Base-by-base conservation (phyloP, 1,140 invertebrate species). In the Zaprionus davidi region DNA sequence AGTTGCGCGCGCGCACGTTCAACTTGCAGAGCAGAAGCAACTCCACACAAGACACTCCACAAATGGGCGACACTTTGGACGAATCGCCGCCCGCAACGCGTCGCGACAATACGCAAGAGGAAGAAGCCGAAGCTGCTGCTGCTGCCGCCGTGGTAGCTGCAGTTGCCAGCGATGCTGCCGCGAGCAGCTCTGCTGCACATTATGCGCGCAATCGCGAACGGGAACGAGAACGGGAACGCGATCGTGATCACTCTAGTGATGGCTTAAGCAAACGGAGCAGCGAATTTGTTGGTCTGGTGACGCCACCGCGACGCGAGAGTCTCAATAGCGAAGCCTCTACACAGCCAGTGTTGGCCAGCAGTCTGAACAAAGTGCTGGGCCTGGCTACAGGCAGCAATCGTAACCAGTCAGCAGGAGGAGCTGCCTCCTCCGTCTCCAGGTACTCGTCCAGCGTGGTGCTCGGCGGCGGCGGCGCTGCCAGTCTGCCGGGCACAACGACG, bases 401-500 rank as follows among this genome's bases (percentile, higher is more conserved):
- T 38, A 28, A 28, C 26, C 26, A 28, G 34, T 56, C 22, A 68
- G 66, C 66, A 76, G 80, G 24, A 46, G 65, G 38, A 11, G 31
- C 9, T 34, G 15, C n/a, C 53, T 49, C 51, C 56, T 15, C 57
- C 75, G 69, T 64, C 72, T 55, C 80, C 69, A 74, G 85, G 64
- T 84, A 90, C 75, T 78, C 92, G 63, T 90, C 91, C 71, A 78
- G 85, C 72, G 84, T 68, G 58, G 73, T 64, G 34, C 93, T 93
- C n/a, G 41, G 41, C 41, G 84, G 80, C 58, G 22, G 79, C 22
- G 55, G 76, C 34, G 20, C 67, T 66, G 58, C 36, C 60, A 71
- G 56, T 41, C 41, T 79, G 49, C 59, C 79, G 24, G 82, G 84
- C 41, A 92, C 93, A 64, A 94, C 94, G 59, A 93, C 95, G 12